Conservation (phyloP, 1,140 invertebrate species). For the Frieseomelitta varia region DNA sequence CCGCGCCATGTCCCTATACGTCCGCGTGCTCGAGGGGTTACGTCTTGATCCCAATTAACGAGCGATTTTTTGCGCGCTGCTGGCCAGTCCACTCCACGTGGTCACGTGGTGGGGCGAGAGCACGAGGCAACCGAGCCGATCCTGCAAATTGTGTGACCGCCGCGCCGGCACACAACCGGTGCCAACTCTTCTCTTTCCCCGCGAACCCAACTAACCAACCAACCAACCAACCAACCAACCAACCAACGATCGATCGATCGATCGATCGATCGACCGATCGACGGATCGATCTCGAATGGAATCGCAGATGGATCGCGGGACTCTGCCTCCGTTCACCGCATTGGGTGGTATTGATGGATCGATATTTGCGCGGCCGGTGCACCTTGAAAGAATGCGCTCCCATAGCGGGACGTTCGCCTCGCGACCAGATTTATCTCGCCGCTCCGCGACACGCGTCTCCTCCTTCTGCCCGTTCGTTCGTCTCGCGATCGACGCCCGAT, state of each 20-base stretch:
- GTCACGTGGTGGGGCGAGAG: slow-evolving; percentile 1
- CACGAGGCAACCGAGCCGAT: slow-evolving; percentile 34
- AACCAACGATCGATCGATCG: slow-evolving; percentile 1
- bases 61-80: slow-evolving; percentile 59
- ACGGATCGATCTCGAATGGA: slow-evolving; percentile 21
- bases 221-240: too few species aligned
- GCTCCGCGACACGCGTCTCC: not conserved
- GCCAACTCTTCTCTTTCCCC: not conserved
- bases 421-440: slow-evolving; percentile 26
- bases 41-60: slow-evolving; percentile 73
- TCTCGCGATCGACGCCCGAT: not conserved
- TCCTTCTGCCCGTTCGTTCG: not conserved
- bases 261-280: slow-evolving; percentile 9
- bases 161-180: not conserved
- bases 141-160: slow-evolving; percentile 58
- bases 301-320: slow-evolving; percentile 6
- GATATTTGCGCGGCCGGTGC: slow-evolving; percentile 36
- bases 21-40: slow-evolving; percentile 61
- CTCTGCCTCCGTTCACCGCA: slow-evolving; percentile 15
- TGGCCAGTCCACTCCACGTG: slow-evolving; percentile 15
- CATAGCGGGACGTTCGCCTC: not conserved
- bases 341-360: slow-evolving; percentile 38
- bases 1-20: slow-evolving; percentile 61
- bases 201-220: not conserved
- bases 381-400: slow-evolving; percentile 11